Conservation (phyloP, 1,140 invertebrate genomes). For the Macrotrachela quadricornifera region DNA sequence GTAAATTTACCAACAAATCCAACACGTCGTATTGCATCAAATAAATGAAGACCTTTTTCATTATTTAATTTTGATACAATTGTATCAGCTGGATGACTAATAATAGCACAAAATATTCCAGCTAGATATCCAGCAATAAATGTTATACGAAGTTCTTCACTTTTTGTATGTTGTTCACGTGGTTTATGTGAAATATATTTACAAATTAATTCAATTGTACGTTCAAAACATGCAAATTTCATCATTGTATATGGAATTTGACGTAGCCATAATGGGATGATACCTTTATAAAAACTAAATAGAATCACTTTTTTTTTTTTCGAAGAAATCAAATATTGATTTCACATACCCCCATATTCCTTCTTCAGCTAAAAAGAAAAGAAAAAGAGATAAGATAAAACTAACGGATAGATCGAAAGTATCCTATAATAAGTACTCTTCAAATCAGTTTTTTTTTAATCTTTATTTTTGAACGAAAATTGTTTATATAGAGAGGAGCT, state of each 20-base stretch:
- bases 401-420: too few species aligned
- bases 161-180: slow-evolving; percentile 65
- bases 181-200: slow-evolving; percentile 70
- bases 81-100: slow-evolving; percentile 95
- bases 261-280: slow-evolving; percentile 85
- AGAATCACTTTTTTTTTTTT: too few species aligned
- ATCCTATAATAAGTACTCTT: too few species aligned
- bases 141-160: slow-evolving; percentile 75
- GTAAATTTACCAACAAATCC: slow-evolving; percentile 37
- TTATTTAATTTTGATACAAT: slow-evolving; percentile 96
- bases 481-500: too few species aligned
- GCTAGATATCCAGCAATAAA: slow-evolving; percentile 70
- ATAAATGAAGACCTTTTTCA: slow-evolving; percentile 54
- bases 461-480: too few species aligned
- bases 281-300: slow-evolving; percentile 62
- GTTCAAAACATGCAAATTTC: slow-evolving; percentile 99
- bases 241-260: slow-evolving; percentile 99
- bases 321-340: too few species aligned
- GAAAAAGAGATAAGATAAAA: too few species aligned
- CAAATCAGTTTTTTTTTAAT: too few species aligned
- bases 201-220: slow-evolving; percentile 83
- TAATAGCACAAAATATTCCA: slow-evolving; percentile 96
- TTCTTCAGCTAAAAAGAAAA: too few species aligned
- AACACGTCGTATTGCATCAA: slow-evolving; percentile 47
- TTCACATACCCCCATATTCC: too few species aligned